Evolutionary conservation across 2,797 vertebrate species (phyloP), one percentile per base, ranked within the genome.

Genomic region (Antrozous pallidus): DNA sequence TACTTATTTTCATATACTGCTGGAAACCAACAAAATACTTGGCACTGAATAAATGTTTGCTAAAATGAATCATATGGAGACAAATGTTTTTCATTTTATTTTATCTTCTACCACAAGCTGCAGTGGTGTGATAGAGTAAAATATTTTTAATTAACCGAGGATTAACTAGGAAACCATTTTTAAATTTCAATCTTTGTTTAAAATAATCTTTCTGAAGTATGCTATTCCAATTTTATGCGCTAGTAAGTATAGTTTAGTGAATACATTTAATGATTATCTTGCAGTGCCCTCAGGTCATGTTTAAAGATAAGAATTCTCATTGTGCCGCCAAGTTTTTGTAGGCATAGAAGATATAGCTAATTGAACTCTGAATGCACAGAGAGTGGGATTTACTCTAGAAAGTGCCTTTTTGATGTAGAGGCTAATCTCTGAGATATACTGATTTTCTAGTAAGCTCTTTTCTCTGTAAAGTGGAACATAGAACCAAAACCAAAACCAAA

Each of bases 231-330:
- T 97, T 95, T 96, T 95, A 85, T 96, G 93, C 84, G 91, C 88
- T 95, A 96, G 90, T 97, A 96, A 96, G 91, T 93, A 95, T 51
- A 88, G 61, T 85, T 94, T 83, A 73, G 93, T 90, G 74, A 88
- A 92, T 54, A 77, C 28, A 91, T 85, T 95, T 97, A 92, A 95
- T 94, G 86, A 96, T 95, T 97, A 85, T 95, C 88, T 90, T 96
- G 78, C 26, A 38, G 40, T 88, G 54, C 31, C 83, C 92, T 84
- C 10, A 42, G 94, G 94, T 88, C 82, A 95, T 82, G 88, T 94
- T 95, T 92, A 65, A 93, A 79, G 79, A 96, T 94, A 94, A 92
- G 91, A 96, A 94, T 95, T 96, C 65, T 90, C 69, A 58, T 85
- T 65, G 51, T 86, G 36, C 67, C 82, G 51, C 49, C 73, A 85